Base-by-base conservation (phyloP, 2,888 invertebrate species). In the Cyrtodaria siliqua region DNA sequence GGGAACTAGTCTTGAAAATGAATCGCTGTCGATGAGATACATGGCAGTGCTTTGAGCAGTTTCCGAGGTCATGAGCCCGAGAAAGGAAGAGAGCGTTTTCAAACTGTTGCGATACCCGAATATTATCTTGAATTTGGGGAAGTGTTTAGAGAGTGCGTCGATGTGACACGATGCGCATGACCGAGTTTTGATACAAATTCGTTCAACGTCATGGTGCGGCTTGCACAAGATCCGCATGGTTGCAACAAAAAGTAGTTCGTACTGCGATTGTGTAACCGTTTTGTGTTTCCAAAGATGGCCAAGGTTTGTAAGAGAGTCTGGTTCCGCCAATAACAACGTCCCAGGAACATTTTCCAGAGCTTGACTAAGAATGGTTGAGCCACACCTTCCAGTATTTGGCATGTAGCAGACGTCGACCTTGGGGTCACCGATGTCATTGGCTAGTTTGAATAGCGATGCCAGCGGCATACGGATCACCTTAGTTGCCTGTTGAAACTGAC, bases 301-400 rank as follows among this genome's bases (percentile, higher is more conserved):
- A 8, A 84, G 40, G 23, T 80, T 80, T 18, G 82, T 81, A 2
- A 83, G 26, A 20, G 74, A 74, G 55, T 86, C 86, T 2, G 84
- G 84, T 53, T 87, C 87, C 1, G 79, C 69, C n/a, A 79, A 52
- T 12, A 82, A 40, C 0, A 82, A 50, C 0, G 77, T 77, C 2
- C 80, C 80, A 18, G 85, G 83, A 18, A 85, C 66, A 2, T 63
- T 55, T 47, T 85, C 87, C 20, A 87, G 68, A 9, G 83, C 77
- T 38, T 87, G 84, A 2, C 67, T 38, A 18, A 87, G 57, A 24
- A 85, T 24, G 8, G 86, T 86, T 9, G 85, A 85, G 3, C 86
- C 87, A 67, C 87, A 87, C 20, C 87, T 72, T 0, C 87, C 86
- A 2, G 82, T 85, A 56, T 78, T 85, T n/a, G 83, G 76, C 72